These are phyloP conservation scores for Tachystola acroxantha DNA, from an alignment of 2,888 invertebrate species.

Conservation along the genomic window DNA sequence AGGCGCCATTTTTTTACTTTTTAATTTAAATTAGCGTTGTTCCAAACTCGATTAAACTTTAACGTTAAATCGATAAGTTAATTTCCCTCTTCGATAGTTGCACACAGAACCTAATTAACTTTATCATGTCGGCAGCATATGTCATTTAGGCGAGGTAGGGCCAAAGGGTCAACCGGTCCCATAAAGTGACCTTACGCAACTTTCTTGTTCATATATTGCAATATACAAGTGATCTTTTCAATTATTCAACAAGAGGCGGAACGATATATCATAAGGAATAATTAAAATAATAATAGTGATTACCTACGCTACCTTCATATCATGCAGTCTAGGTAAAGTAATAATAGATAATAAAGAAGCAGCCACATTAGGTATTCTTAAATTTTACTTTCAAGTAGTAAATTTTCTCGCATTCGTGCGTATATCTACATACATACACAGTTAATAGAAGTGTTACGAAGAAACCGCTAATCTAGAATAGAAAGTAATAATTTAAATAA, in stretches of 20 bases:
- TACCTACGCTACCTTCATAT: too few relatives aligned
- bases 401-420: too few relatives aligned
- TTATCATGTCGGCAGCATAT: conserved; percentile 29
- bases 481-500: background rate
- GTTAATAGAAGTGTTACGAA: background rate
- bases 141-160: conserved; percentile 36
- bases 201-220: conserved; percentile 26
- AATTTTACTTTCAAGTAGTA: too few relatives aligned
- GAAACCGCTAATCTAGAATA: conserved; percentile 6
- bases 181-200: conserved; percentile 37
- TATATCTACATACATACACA: background rate
- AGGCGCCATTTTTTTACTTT: too few relatives aligned
- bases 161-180: conserved; percentile 31
- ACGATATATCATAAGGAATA: too few relatives aligned
- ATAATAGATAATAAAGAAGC: too few relatives aligned
- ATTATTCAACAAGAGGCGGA: background rate
- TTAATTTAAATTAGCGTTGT: too few relatives aligned
- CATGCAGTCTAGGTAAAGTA: too few relatives aligned
- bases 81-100: background rate
- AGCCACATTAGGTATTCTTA: too few relatives aligned
- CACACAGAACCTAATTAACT: conserved; percentile 18
- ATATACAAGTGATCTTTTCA: conserved; percentile 5
- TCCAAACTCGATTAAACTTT: background rate
- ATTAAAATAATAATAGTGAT: too few relatives aligned
- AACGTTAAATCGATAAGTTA: background rate